Conservation (phyloP, 2,888 invertebrate genomes). For the Asteroscopus sphinx region DNA sequence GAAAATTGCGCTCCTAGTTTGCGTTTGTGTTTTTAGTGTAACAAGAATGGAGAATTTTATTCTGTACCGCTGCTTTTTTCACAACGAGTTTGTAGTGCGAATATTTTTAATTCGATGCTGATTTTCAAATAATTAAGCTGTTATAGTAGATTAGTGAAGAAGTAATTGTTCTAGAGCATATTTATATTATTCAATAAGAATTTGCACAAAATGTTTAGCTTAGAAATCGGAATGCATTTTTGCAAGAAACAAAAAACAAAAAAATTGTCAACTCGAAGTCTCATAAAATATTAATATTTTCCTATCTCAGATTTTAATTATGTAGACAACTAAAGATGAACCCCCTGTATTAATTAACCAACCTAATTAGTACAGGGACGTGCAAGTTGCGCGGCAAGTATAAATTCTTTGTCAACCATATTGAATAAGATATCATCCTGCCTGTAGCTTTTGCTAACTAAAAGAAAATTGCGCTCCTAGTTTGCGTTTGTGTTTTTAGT, state of each 20-base stretch:
- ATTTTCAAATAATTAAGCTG: conserved; percentile 30
- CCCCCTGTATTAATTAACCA: conserved; percentile 83
- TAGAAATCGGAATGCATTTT: no score
- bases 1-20: conserved; percentile 47
- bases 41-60: conserved; percentile 42
- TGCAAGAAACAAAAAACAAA: conserved; percentile 70
- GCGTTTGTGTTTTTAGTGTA: conserved; percentile 38
- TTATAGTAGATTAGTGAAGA: no score
- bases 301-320: conserved; percentile 86
- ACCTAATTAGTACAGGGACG: conserved; percentile 83
- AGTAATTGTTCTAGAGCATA: no score
- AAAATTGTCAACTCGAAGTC: conserved; percentile 70
- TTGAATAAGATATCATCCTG: conserved; percentile 53
- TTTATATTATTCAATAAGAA: no score
- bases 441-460: conserved; percentile 46
- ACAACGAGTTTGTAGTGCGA: conserved; percentile 16
- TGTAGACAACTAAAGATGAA: conserved; percentile 83
- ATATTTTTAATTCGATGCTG: conserved; percentile 33
- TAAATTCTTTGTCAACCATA: conserved; percentile 70
- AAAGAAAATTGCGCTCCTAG: conserved; percentile 49
- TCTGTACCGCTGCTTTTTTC: conserved; percentile 32
- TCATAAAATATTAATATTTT: conserved; percentile 88
- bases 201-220: no score
- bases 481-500: conserved; percentile 43
- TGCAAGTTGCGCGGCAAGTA: conserved; percentile 65